These are phyloP conservation scores for Operophtera brumata DNA, from an alignment of 2,888 invertebrate genomes.

Conservation along the genomic window DNA sequence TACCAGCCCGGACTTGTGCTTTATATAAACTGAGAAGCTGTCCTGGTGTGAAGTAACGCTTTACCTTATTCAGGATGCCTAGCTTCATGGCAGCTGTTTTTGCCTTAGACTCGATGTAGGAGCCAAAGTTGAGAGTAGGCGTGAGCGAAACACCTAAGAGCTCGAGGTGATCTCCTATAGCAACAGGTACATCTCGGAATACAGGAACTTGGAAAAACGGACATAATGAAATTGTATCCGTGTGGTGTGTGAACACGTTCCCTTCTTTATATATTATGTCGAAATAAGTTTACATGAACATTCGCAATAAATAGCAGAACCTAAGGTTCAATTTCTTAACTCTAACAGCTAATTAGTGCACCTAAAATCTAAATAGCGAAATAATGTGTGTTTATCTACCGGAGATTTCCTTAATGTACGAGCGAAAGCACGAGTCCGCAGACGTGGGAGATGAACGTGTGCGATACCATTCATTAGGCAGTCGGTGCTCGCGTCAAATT, in stretches of 20 bases:
- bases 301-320: neutral
- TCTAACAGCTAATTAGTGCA: conserved; percentile 29
- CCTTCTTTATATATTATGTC: no score
- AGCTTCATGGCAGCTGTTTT: no score
- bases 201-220: no score
- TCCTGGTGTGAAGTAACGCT: no score
- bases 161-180: no score
- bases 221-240: neutral
- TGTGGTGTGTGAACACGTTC: neutral
- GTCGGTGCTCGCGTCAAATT: conserved; percentile 74
- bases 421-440: conserved; percentile 54
- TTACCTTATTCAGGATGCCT: no score
- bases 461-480: conserved; percentile 79
- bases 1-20: no score
- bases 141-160: no score
- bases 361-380: conserved; percentile 35
- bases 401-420: conserved; percentile 60
- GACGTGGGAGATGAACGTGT: conserved; percentile 76
- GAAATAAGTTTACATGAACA: neutral
- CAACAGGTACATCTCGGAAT: no score
- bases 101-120: no score
- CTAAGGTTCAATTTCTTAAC: conserved; percentile 9
- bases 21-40: no score
- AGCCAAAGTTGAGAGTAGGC: no score
- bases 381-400: conserved; percentile 59